Evolutionary conservation across 53 echinoderm and acorn worm species (phyloP), one percentile per base, ranked within the genome.

Genomic region (Apostichopus leukothele): DNA sequence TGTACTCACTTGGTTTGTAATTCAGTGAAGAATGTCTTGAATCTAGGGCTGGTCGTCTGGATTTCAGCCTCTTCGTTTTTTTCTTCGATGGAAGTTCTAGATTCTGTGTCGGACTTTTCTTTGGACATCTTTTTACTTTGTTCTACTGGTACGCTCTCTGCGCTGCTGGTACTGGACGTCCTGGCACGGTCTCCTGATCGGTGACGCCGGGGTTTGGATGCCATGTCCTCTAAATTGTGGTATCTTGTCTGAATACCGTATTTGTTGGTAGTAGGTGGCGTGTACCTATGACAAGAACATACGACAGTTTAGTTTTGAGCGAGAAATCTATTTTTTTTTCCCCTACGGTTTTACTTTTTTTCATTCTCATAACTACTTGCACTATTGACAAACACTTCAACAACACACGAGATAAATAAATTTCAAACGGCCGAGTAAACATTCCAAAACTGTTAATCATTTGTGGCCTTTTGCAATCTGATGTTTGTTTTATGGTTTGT

Each of bases 181-280:
- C 87, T 68, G 60, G 86, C 86, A 5, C 87, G 79, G 4, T 89
- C 75, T 2, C 92, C 76, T 12, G 93, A 83, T 63, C 91, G 68
- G 39, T 89, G 86, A 10, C 79, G 79, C 50, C 88, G 90, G 52
- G 93, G 92, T 1, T 94, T 90, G 5, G 96, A 88, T 0, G 97
- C 97, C 20, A 97, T 95, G 51, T 97, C 97, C 87, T 97, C 97
- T 11, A 97, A 89, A 83, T 97, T 95, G 67, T 90, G 92, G 90
- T 95, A 97, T 50, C 90, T 92, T 0, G 97, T 97, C 51, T 90
- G 91, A 52, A 94, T 89, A 51, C 95, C 95, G 8, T 88, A 86
- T 60, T 93, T 95, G 88, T 86, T 90, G 54, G 93, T 61, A 11
- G 89, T 67, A 7, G 94, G 95, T 22, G 98, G 98, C 68, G 90